Evolutionary conservation across 2,113 vertebrate species (phyloP).

Genomic region (Hemiprocne comata): DNA sequence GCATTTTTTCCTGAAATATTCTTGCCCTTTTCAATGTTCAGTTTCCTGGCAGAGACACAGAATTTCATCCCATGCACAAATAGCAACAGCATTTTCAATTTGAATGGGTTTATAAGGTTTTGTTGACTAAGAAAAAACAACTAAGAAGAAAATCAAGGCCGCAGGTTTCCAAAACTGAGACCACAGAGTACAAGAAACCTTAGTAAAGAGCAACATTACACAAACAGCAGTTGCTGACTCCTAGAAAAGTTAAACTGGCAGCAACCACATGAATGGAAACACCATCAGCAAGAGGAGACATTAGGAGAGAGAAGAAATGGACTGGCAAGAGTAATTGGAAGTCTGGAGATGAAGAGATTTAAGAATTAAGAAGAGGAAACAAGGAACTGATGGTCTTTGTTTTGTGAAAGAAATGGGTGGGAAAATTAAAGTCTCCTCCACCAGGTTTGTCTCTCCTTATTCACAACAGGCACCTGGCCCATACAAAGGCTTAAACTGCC

Average conservation of each 20-base stretch:
- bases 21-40: neutral
- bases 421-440: neutral
- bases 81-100: neutral
- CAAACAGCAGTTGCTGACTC: neutral
- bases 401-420: neutral
- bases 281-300: neutral
- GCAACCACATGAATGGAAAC: neutral
- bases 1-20: neutral
- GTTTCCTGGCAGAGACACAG: neutral
- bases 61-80: neutral
- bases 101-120: neutral
- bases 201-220: neutral
- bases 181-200: neutral
- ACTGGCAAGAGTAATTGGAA: neutral
- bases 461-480: neutral
- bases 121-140: neutral
- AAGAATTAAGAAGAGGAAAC: neutral
- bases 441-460: neutral
- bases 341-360: neutral
- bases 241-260: neutral
- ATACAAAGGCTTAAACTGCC: neutral
- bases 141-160: neutral
- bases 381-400: neutral
- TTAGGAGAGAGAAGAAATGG: neutral
- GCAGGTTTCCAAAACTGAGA: neutral